A percentile compares a stretch with the other conserved stretches of the same genome.
phyloP scores from a whole-genome alignment of 1,140 invertebrate species.

The Zaprionus nigranus region DNA sequence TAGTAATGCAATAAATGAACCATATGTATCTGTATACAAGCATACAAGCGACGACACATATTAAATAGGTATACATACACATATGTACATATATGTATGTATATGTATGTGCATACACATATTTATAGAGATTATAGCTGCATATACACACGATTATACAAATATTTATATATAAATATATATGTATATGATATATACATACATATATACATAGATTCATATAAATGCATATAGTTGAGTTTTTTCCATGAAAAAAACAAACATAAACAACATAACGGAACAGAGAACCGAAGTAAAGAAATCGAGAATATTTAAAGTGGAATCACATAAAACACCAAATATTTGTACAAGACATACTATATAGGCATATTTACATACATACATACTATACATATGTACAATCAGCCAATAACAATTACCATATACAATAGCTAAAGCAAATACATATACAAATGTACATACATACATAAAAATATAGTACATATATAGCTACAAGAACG shows the following conservation, averaged over 20 bases:
- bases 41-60: constrained; percentile 12
- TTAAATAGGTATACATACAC: constrained; percentile 17
- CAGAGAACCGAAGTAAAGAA: constrained; percentile 1
- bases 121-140: constrained; percentile 31
- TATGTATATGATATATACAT: constrained; percentile 19
- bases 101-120: constrained; percentile 26
- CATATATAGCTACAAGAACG: background rate
- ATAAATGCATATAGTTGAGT: constrained; percentile 45
- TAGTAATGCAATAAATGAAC: constrained; percentile 18
- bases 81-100: no score
- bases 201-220: constrained; percentile 29
- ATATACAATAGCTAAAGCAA: constrained; percentile 53
- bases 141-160: constrained; percentile 23
- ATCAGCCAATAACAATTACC: constrained; percentile 19
- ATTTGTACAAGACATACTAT: constrained; percentile 40
- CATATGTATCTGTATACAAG: constrained; percentile 29
- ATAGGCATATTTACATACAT: constrained; percentile 25
- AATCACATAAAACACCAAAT: constrained; percentile 24
- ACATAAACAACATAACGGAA: constrained; percentile 14
- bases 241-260: constrained; percentile 59
- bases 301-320: constrained; percentile 29
- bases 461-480: constrained; percentile 6
- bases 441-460: constrained; percentile 31
- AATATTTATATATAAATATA: constrained; percentile 23
- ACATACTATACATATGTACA: constrained; percentile 28